These are phyloP conservation scores for Ancistrus triradiatus DNA, from an alignment of 2,113 vertebrate genomes.

Conservation along the genomic window DNA sequence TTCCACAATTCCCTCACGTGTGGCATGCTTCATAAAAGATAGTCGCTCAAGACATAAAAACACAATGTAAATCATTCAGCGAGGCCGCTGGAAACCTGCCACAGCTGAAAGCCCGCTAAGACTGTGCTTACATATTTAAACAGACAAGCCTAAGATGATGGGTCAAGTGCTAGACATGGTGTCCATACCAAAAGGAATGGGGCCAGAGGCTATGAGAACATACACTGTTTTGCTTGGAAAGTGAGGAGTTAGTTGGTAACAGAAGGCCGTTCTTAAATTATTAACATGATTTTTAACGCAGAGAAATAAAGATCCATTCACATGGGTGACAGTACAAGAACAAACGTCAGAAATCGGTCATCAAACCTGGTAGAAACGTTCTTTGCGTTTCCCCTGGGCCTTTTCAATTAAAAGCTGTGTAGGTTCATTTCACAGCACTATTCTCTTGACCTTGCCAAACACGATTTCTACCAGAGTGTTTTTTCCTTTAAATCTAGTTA, in stretches of 20 bases:
- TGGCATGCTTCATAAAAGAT: no score
- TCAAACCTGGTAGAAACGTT: background rate
- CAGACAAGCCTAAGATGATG: constrained; percentile 7
- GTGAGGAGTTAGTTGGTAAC: background rate
- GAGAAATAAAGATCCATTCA: no score
- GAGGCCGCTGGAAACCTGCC: constrained; percentile 18
- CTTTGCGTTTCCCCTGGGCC: background rate
- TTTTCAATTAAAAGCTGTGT: background rate
- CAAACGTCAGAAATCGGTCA: background rate
- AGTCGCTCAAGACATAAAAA: no score
- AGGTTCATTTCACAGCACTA: background rate
- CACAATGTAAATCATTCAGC: no score
- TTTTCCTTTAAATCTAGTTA: constrained; percentile 59
- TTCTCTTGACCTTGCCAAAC: background rate
- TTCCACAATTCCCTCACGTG: no score
- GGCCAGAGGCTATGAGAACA: constrained; percentile 8
- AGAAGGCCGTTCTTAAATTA: background rate
- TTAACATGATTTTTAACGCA: no score
- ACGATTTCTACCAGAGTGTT: constrained; percentile 35
- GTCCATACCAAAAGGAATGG: background rate
- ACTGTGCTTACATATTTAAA: constrained; percentile 30
- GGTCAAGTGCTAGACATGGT: constrained; percentile 15
- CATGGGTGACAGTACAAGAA: no score
- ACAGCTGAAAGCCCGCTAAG: no score
- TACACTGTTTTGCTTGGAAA: constrained; percentile 2